These are phyloP conservation scores for Perithous albicinctus DNA, from an alignment of 2,888 invertebrate species.

Conservation along the genomic window DNA sequence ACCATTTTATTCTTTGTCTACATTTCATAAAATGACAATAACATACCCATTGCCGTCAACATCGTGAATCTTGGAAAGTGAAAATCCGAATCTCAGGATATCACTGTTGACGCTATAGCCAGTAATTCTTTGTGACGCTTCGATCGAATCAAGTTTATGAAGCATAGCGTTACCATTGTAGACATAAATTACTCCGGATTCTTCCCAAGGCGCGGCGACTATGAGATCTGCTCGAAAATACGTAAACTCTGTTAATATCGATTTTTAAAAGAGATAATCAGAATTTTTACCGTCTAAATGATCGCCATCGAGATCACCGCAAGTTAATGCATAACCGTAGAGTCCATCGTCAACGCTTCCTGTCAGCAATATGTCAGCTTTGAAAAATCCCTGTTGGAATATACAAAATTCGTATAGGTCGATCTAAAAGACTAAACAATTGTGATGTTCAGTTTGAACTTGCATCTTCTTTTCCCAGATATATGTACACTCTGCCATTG, in stretches of 20 bases:
- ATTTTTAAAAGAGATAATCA: neutral
- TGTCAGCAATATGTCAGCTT: constrained; percentile 63
- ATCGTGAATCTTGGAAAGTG: no score
- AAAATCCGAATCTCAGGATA: no score
- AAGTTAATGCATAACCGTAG: constrained; percentile 87
- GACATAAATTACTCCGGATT: constrained; percentile 76
- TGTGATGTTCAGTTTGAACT: neutral
- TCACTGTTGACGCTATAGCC: no score
- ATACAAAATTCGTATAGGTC: neutral
- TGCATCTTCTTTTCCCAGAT: constrained; percentile 68
- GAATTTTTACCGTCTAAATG: constrained; percentile 85
- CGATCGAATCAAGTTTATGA: constrained; percentile 65
- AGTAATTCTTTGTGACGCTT: constrained; percentile 80
- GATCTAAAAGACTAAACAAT: neutral
- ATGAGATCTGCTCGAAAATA: constrained; percentile 75
- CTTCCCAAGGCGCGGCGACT: constrained; percentile 81
- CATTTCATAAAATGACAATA: no score
- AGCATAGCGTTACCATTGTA: constrained; percentile 73
- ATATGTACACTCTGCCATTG: constrained; percentile 76
- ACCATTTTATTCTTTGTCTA: no score
- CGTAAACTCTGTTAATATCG: neutral
- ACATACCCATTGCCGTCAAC: no score
- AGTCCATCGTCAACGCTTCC: constrained; percentile 85
- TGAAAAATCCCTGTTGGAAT: constrained; percentile 63
- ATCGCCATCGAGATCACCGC: constrained; percentile 87